phyloP scores from a whole-genome alignment of 2,888 invertebrate species.

The Salpingus planirostris region DNA sequence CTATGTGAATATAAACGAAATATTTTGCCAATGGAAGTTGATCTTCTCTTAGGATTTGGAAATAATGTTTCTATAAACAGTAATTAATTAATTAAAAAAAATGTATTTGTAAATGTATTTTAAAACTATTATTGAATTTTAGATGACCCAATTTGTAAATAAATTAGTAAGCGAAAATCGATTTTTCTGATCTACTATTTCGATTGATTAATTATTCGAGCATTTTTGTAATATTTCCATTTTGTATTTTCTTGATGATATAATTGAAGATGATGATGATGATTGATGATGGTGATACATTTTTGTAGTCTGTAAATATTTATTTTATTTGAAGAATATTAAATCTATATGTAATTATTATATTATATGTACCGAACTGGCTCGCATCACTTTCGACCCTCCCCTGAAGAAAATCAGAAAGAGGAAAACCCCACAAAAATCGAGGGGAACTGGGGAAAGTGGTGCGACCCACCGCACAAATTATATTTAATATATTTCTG shows the following conservation, averaged over 20 bases:
- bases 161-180: constrained; percentile 22
- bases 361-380: constrained; percentile 8
- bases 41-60: constrained; percentile 30
- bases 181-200: constrained; percentile 23
- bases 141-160: constrained; percentile 34
- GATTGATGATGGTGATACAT: constrained; percentile 32
- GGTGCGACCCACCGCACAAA: constrained; percentile 16
- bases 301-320: constrained; percentile 39
- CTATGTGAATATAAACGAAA: constrained; percentile 25
- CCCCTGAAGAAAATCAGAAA: constrained; percentile 3
- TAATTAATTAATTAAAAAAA: constrained; percentile 20
- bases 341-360: constrained; percentile 38
- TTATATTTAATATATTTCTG: constrained; percentile 39
- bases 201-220: too few relatives aligned
- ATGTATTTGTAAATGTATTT: constrained; percentile 34
- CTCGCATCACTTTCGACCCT: constrained; percentile 6
- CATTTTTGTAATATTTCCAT: constrained; percentile 32
- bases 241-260: constrained; percentile 32
- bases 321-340: constrained; percentile 37
- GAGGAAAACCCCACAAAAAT: too few relatives aligned
- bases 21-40: constrained; percentile 34
- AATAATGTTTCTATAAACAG: constrained; percentile 27
- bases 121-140: constrained; percentile 27
- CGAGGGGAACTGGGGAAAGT: constrained; percentile 7
- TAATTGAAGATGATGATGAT: too few relatives aligned